Conservation (phyloP, 2,888 invertebrate genomes). For the Beris morrisii region DNA sequence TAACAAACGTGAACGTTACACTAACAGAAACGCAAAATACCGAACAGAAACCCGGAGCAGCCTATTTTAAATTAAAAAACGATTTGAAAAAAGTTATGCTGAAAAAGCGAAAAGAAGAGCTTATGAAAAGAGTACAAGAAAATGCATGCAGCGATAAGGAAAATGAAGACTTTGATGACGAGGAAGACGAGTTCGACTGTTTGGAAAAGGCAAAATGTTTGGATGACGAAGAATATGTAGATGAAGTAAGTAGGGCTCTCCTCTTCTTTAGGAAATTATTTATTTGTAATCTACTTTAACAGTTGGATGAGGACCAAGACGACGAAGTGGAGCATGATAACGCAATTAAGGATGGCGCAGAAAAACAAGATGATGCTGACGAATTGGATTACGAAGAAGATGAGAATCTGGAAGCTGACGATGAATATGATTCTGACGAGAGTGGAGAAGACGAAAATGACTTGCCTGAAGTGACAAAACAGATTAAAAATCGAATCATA, state of each 20-base stretch:
- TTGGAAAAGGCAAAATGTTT: conserved; percentile 54
- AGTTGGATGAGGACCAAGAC: conserved; percentile 21
- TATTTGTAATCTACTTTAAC: background rate
- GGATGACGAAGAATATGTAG: conserved; percentile 51
- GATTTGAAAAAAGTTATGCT: conserved; percentile 73
- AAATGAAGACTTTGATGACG: conserved; percentile 10
- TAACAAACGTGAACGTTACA: conserved; percentile 52
- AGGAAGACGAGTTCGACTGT: conserved; percentile 49
- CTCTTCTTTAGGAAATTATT: background rate
- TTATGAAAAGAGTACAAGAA: conserved; percentile 59
- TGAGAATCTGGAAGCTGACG: conserved; percentile 43
- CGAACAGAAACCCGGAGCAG: conserved; percentile 67
- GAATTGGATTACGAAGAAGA: conserved; percentile 40
- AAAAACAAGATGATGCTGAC: conserved; percentile 44
- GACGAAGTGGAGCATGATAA: background rate
- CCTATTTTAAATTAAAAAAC: conserved; percentile 69
- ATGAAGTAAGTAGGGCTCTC: conserved; percentile 43
- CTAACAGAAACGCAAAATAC: conserved; percentile 30
- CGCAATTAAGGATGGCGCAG: background rate
- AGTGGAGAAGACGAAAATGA: conserved; percentile 42
- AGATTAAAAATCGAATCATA: conserved; percentile 56
- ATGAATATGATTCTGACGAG: conserved; percentile 45
- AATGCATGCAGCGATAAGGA: conserved; percentile 43
- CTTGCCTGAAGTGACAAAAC: conserved; percentile 42
- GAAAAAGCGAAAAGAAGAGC: conserved; percentile 68